Evolutionary conservation across 1,140 invertebrate species (phyloP), one percentile per base, ranked within the genome.

Genomic region (Caerostris darwini): DNA sequence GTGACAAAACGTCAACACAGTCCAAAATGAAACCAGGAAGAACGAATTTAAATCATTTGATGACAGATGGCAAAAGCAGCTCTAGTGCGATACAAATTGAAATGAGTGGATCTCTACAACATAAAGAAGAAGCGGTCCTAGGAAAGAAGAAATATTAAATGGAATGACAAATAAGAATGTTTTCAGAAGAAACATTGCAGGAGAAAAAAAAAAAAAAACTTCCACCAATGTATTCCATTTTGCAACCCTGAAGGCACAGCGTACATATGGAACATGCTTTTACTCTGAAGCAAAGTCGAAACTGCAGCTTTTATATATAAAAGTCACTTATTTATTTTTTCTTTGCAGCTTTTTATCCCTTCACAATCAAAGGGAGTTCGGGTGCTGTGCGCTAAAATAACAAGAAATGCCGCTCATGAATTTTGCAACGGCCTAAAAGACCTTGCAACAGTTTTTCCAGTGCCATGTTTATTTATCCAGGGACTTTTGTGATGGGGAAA

Each of bases 401-500:
- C 83, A 85, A 85, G 83, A 85, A 85, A 85, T 85, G 83, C 54
- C 83, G 17, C 83, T 85, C 83, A 85, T 85, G 83, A 85, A 85
- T 85, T 85, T 85, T 85, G 83, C 83, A 85, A 59, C 56, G 54
- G 56, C 56, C 83, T 85, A 85, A 85, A 85, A 59, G 83, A 85
- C 83, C 57, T 85, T 19, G 83, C 83, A 85, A 85, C 83, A 85
- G 53, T 85, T 85, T 4, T 58, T 85, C 57, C n/a, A 3, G 54
- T 10, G 56, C 56, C n/a, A 57, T 85, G 83, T 58, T 85, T 85
- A 56, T 85, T 85, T 85, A 85, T 85, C 83, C 58, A 56, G 50
- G 58, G 83, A n/a, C 83, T 85, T 85, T 59, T 85, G 57, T 85
- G 56, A 85, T 19, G 57, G 54, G n/a, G 83, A 85, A 85, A 85